Evolutionary conservation across 1,140 invertebrate genomes (phyloP).

Genomic region (Drosophila mayri): DNA sequence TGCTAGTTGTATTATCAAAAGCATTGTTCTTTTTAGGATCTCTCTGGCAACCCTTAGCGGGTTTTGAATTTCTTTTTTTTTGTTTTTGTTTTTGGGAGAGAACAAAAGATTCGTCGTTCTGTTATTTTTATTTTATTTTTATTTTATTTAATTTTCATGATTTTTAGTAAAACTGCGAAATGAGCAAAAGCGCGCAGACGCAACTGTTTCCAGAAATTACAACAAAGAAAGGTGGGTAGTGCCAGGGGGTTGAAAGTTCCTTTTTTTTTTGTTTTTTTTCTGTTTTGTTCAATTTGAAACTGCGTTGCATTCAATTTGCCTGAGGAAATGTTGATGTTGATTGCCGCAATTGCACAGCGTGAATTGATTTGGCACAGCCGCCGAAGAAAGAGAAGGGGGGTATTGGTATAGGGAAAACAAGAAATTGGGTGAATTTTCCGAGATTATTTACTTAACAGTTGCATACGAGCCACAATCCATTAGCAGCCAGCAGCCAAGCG

Average conservation of each 20-base stretch:
- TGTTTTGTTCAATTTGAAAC: slow-evolving; percentile 6
- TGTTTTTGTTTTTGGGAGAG: neutral
- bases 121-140: slow-evolving; percentile 31
- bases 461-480: slow-evolving; percentile 47
- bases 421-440: slow-evolving; percentile 36
- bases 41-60: slow-evolving; percentile 62
- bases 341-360: slow-evolving; percentile 65
- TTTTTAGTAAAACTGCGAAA: slow-evolving; percentile 54
- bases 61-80: slow-evolving; percentile 69
- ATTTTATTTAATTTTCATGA: slow-evolving; percentile 3
- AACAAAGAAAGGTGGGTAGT: slow-evolving; percentile 1
- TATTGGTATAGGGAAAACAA: neutral
- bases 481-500: slow-evolving; percentile 31
- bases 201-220: slow-evolving; percentile 66
- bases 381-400: neutral
- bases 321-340: slow-evolving; percentile 23
- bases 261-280: neutral
- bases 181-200: slow-evolving; percentile 72
- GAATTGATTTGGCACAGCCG: slow-evolving; percentile 71
- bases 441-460: slow-evolving; percentile 63
- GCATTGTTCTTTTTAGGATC: slow-evolving; percentile 75
- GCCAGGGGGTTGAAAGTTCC: slow-evolving; percentile 18
- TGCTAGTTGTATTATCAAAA: slow-evolving; percentile 70
- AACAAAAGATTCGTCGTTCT: slow-evolving; percentile 63
- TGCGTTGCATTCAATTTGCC: slow-evolving; percentile 34